phyloP scores from a whole-genome alignment of 2,113 vertebrate genomes.

The Myrmecobius fasciatus region DNA sequence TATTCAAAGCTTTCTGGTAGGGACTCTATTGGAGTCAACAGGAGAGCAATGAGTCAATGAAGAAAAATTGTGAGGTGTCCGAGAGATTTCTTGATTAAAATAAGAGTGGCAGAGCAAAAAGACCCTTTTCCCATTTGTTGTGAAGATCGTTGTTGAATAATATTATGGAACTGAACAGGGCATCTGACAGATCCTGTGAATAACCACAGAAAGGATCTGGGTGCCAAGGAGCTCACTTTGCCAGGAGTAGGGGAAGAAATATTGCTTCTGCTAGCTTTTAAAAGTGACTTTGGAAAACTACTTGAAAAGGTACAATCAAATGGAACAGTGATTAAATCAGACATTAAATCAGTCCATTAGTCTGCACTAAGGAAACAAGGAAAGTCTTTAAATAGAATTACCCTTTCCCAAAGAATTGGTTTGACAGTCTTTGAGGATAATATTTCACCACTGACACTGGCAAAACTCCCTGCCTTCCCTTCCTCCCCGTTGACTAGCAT shows the following conservation, averaged over 20 bases:
- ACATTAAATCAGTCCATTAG: conserved; percentile 32
- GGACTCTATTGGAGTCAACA: background rate
- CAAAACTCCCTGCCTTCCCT: background rate
- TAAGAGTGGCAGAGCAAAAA: background rate
- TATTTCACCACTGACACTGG: conserved; percentile 16
- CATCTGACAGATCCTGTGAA: background rate
- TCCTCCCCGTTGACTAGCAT: background rate
- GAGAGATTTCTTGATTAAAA: background rate
- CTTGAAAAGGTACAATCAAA: conserved; percentile 20
- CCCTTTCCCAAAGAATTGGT: background rate
- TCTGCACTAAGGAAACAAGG: conserved; percentile 25
- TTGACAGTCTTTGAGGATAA: conserved; percentile 22
- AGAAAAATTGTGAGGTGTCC: background rate
- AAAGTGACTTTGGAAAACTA: conserved; percentile 24
- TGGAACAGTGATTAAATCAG: background rate
- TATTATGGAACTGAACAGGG: background rate
- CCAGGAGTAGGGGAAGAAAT: conserved; percentile 4
- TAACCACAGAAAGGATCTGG: background rate
- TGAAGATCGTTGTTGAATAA: background rate
- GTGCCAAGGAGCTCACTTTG: background rate
- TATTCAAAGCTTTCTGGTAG: background rate
- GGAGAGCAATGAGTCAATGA: background rate
- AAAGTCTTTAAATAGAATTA: conserved; percentile 20
- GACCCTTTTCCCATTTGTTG: background rate
- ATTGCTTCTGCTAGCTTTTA: conserved; percentile 18